Base-by-base conservation (phyloP, 2,113 vertebrate genomes). In the Callionymus lyra region DNA sequence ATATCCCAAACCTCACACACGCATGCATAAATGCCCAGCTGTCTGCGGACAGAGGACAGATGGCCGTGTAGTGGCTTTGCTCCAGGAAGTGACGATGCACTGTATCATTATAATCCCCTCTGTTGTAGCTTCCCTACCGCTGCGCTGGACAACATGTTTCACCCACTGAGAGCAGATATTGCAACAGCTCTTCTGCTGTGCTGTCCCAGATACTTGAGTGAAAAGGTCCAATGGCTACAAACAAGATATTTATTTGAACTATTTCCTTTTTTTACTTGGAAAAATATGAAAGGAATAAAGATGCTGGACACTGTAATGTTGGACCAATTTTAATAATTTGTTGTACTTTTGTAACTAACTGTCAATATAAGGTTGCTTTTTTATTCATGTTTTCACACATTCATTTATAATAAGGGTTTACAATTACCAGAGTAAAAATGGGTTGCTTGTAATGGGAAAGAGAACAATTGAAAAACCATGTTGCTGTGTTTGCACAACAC, bases 61-160 rank as follows among this genome's bases (percentile, higher is more conserved):
- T 84, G 82, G 83, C 54, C 18, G 32, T 13, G 3, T 49, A 63
- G 60, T 83, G 79, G 80, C 79, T 73, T 48, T 44, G 46, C 43
- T 78, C 79, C 82, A 84, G 74, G 56, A 70, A 78, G 72, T 70
- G 79, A 71, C 75, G 71, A 72, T 56, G 62, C 58, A 78, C 63
- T 72, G 72, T 67, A 76, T 85, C 76, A 80, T 82, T 74, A 81
- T 85, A 83, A 83, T 83, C 82, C 82, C 60, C 79, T 70, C 80
- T 42, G 50, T 70, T 65, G 76, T 64, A 41, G 74, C 70, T 76
- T 74, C 65, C 69, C 74, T 59, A 79, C 74, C 49, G 71, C 68
- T 63, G 72, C 50, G 69, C 74, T 59, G 82, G 82, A 77, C 82
- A 79, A 76, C 81, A 80, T 82, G 82, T 69, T 76, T 74, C 68